Conservation (phyloP, 2,113 vertebrate genomes). For the Talpa occidentalis region DNA sequence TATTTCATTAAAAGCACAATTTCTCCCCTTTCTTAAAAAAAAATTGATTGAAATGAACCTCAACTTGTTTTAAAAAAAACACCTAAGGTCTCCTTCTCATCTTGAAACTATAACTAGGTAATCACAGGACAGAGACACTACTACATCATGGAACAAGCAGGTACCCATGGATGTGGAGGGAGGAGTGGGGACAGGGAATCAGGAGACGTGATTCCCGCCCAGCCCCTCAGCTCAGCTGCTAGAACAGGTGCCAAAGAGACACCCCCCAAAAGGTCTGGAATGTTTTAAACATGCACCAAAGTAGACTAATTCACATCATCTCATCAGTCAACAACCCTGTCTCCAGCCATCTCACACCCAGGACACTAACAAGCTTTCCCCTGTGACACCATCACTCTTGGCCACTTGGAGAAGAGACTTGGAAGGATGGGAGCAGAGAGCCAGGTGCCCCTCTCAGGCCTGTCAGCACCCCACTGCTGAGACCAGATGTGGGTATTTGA, state of each 20-base stretch:
- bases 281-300: neutral
- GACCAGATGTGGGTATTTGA: too few species aligned
- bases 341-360: neutral
- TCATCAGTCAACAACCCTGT: neutral
- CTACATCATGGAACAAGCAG: neutral
- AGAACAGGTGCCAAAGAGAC: neutral
- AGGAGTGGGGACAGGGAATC: too few species aligned
- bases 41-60: neutral
- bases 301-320: neutral
- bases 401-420: neutral
- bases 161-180: neutral
- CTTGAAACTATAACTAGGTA: neutral
- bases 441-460: neutral
- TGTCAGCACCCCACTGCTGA: neutral
- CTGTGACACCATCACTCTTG: neutral
- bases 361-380: neutral
- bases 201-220: neutral
- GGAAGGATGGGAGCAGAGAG: neutral
- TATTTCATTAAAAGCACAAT: too few species aligned
- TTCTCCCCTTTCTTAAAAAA: too few species aligned
- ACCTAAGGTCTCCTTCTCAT: neutral
- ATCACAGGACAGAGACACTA: neutral
- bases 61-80: neutral
- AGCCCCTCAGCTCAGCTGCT: neutral
- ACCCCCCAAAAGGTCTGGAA: too few species aligned